These are phyloP conservation scores for Trialeurodes vaporariorum DNA, from an alignment of 1,140 invertebrate genomes.

Conservation along the genomic window DNA sequence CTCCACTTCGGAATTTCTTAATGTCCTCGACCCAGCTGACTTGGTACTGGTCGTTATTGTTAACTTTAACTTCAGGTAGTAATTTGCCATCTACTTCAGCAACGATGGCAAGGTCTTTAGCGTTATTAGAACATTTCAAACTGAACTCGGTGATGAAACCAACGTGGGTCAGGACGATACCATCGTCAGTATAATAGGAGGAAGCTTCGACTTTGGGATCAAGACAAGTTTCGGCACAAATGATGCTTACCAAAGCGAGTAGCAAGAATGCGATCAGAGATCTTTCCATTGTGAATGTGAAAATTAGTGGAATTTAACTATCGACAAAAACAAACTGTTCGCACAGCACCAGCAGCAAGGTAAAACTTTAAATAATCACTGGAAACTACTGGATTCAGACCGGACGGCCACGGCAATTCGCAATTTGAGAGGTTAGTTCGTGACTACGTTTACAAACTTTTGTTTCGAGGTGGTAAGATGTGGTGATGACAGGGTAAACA, in stretches of 20 bases:
- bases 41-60: constrained; percentile 62
- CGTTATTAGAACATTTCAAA: constrained; percentile 51
- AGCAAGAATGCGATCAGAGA: not conserved
- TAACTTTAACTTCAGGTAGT: constrained; percentile 60
- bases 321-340: too few relatives aligned
- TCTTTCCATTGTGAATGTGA: too few relatives aligned
- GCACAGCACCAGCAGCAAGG: too few relatives aligned
- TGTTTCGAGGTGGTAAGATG: too few relatives aligned
- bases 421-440: too few relatives aligned
- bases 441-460: too few relatives aligned
- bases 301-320: too few relatives aligned
- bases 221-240: constrained; percentile 12
- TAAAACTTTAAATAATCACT: too few relatives aligned
- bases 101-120: constrained; percentile 57
- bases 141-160: constrained; percentile 66
- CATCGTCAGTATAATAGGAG: constrained; percentile 80
- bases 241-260: not conserved
- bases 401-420: too few relatives aligned
- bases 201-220: constrained; percentile 21
- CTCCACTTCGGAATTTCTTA: constrained; percentile 62
- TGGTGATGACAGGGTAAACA: too few relatives aligned
- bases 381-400: too few relatives aligned
- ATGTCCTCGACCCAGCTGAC: constrained; percentile 85
- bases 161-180: constrained; percentile 71
- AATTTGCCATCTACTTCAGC: constrained; percentile 74